phyloP scores from a whole-genome alignment of 2,888 invertebrate genomes.

The Nymphalis polychloros region DNA sequence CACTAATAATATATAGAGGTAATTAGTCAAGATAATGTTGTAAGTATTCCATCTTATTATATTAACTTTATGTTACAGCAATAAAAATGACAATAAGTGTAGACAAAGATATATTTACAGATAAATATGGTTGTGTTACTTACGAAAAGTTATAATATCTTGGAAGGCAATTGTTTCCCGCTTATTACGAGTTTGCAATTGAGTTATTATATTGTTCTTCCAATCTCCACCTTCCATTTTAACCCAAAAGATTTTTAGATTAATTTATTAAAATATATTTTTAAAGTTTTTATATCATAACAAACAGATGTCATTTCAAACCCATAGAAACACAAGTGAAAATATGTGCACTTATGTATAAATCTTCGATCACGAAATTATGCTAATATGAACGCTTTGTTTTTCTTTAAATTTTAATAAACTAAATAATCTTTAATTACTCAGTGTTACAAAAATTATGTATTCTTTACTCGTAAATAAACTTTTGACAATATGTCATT shows the following conservation, averaged over 20 bases:
- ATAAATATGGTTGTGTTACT: constrained; percentile 74
- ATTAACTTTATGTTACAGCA: constrained; percentile 14
- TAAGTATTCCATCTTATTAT: constrained; percentile 15
- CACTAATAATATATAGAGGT: constrained; percentile 16
- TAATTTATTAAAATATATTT: constrained; percentile 45
- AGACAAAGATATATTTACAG: constrained; percentile 27
- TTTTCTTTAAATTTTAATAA: not conserved
- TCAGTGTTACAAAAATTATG: constrained; percentile 17
- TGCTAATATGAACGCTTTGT: not conserved
- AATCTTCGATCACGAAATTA: not conserved
- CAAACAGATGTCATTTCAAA: constrained; percentile 68
- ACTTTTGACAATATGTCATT: constrained; percentile 31
- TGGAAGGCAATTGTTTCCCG: constrained; percentile 88
- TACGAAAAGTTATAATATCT: constrained; percentile 91
- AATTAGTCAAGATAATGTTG: constrained; percentile 27
- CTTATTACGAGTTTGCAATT: constrained; percentile 88
- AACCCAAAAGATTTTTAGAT: constrained; percentile 39
- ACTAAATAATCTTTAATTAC: not conserved
- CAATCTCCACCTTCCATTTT: constrained; percentile 81
- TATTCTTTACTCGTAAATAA: constrained; percentile 35
- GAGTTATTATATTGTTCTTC: constrained; percentile 86
- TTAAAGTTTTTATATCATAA: constrained; percentile 59
- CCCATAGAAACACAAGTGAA: not conserved
- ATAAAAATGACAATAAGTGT: constrained; percentile 25
- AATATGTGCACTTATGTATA: not conserved